These are phyloP conservation scores for Calephelis nemesis DNA, from an alignment of 1,140 invertebrate genomes.

Conservation along the genomic window DNA sequence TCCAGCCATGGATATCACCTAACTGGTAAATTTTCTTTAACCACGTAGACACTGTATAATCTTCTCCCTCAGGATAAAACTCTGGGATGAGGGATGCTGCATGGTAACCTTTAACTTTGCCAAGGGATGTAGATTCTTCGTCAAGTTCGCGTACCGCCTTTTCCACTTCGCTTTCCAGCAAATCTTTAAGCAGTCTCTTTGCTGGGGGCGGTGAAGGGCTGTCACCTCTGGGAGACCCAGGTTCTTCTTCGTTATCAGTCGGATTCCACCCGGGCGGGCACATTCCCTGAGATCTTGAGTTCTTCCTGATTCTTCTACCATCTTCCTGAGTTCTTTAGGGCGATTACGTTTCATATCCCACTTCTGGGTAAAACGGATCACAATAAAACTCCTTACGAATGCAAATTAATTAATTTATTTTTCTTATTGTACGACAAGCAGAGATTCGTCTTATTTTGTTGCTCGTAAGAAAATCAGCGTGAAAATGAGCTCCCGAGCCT, in stretches of 20 bases:
- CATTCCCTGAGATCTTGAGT: no score
- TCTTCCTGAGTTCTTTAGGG: no score
- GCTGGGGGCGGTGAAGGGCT: not conserved
- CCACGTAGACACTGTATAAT: conserved; percentile 33
- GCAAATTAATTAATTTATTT: no score
- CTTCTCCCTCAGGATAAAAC: conserved; percentile 36
- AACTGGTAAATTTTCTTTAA: conserved; percentile 40
- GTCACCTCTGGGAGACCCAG: no score
- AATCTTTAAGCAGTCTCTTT: conserved; percentile 10
- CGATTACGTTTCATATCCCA: not conserved
- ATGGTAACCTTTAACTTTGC: not conserved
- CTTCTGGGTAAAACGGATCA: not conserved
- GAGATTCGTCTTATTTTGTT: no score
- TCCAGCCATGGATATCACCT: conserved; percentile 39
- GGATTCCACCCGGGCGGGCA: no score
- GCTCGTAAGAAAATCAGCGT: no score
- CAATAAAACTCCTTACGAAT: no score
- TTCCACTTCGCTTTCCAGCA: conserved; percentile 23
- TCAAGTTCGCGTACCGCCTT: conserved; percentile 20
- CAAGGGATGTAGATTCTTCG: not conserved
- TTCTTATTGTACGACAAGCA: no score
- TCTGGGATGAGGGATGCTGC: conserved; percentile 27
- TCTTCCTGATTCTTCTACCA: not conserved
- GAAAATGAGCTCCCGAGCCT: no score
- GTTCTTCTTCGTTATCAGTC: no score